Evolutionary conservation across 2,113 vertebrate species (phyloP), one percentile per base, ranked within the genome.

Genomic region (Pollimyrus isidori): DNA sequence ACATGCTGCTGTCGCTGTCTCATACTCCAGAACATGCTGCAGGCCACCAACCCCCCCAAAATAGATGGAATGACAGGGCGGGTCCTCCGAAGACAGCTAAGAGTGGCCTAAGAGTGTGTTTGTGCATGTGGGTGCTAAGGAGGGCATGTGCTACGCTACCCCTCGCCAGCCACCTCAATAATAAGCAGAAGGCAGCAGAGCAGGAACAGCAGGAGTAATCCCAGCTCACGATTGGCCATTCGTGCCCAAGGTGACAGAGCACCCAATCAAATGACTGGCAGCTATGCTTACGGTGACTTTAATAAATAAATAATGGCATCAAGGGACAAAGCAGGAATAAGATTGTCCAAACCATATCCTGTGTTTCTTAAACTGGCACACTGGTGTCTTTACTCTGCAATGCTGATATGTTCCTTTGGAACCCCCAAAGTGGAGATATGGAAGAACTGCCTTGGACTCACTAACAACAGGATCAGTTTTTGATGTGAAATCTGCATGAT

Each of bases 1-100:
- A 62, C 91, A 93, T 92, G 93, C 89, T 92, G 89, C 90, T 58
- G 53, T 42, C 90, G 89, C 91, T 93, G 92, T 92, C 88, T 49
- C 58, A 84, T 30, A 82, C 83, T 89, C 86, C 39, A 89, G 62
- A 49, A 85, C 88, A 91, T 89, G 88, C 62, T 89, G 49, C 62
- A 26, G 87, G 10, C 10, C 23, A n/a, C 23, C 83, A 86, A 21
- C 23, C 45, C 42, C 83, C 45, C 35, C 73, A 15, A 80, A 80
- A 80, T 42, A 80, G 35, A 80, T 80, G 73, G 73, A 80, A 80
- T 42, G 39, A 80, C 2, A 4, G 73, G 73, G 35, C 39, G 13
- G 30, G 73, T 80, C 73, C 73, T 80, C 35, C 17, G 4, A 80
- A 80, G 73, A 80, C 26, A 39, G 73, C 30, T 35, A 80, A 39